These are phyloP conservation scores for Heteropelma amictum DNA, from an alignment of 2,888 invertebrate genomes.

Conservation along the genomic window DNA sequence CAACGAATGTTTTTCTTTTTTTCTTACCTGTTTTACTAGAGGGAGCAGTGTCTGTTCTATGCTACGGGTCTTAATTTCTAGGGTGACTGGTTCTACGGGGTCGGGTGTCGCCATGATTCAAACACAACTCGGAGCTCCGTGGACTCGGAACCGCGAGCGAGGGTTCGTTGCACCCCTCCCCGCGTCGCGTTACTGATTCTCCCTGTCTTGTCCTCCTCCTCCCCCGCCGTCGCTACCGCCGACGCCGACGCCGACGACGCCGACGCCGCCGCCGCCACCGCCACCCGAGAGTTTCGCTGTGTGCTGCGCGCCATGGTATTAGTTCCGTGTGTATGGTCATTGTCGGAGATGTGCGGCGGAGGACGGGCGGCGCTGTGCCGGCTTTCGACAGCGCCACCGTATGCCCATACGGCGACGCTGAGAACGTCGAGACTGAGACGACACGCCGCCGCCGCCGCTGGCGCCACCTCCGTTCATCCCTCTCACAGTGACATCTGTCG, in stretches of 20 bases:
- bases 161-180: conserved; percentile 73
- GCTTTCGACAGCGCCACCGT: conserved; percentile 30
- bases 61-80: conserved; percentile 95
- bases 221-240: not conserved
- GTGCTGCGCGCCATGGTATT: conserved; percentile 7
- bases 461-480: not conserved
- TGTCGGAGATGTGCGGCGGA: too few relatives aligned
- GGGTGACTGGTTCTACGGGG: conserved; percentile 80
- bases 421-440: conserved; percentile 1
- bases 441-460: conserved; percentile 27
- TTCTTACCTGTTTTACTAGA: conserved; percentile 93
- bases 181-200: conserved; percentile 37
- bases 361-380: conserved; percentile 36
- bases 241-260: not conserved
- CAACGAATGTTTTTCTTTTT: not conserved
- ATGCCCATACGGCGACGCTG: conserved; percentile 53
- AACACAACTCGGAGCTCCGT: conserved; percentile 74
- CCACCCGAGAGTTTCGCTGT: not conserved
- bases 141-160: conserved; percentile 72
- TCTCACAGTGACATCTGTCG: not conserved
- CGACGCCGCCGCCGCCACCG: not conserved
- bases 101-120: conserved; percentile 83
- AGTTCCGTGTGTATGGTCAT: too few relatives aligned
- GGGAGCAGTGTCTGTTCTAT: conserved; percentile 96
- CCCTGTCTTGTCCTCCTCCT: not conserved